phyloP scores from a whole-genome alignment of 2,113 vertebrate species.

The Bubo bubo region DNA sequence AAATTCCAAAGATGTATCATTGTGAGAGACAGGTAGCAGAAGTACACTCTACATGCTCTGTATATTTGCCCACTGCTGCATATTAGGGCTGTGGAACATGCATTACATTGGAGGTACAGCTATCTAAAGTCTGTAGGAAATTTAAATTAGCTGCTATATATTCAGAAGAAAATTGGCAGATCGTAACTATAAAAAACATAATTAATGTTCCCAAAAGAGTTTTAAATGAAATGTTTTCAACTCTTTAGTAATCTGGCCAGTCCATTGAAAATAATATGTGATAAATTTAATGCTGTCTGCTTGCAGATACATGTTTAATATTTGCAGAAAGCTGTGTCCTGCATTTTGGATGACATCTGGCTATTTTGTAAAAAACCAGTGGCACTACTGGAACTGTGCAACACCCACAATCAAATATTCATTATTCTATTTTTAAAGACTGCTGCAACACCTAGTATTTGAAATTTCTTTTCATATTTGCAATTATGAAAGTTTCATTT shows the following conservation, averaged over 20 bases:
- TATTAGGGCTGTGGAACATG: not conserved
- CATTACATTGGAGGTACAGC: not conserved
- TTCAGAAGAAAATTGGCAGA: constrained; percentile 15
- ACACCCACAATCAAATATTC: not conserved
- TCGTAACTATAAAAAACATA: not conserved
- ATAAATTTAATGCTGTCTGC: constrained; percentile 22
- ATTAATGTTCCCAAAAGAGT: constrained; percentile 27
- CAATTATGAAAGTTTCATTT: not conserved
- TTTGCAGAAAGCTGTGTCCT: not conserved
- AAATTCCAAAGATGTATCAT: not conserved
- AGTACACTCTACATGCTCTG: not conserved
- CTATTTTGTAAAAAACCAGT: not conserved
- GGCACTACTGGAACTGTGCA: not conserved
- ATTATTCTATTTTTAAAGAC: not conserved
- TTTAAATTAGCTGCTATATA: constrained; percentile 24
- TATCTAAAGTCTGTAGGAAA: constrained; percentile 21
- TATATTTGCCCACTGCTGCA: not conserved
- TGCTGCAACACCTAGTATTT: not conserved
- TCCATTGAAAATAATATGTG: constrained; percentile 23
- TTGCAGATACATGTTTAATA: not conserved
- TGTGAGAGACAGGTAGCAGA: constrained; percentile 4
- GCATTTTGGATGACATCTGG: not conserved
- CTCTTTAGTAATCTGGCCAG: not conserved
- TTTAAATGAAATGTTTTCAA: constrained; percentile 29
- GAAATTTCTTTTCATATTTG: not conserved